Evolutionary conservation across 64 coral and sea anemone species (phyloP).

Genomic region (Acropora yongei): DNA sequence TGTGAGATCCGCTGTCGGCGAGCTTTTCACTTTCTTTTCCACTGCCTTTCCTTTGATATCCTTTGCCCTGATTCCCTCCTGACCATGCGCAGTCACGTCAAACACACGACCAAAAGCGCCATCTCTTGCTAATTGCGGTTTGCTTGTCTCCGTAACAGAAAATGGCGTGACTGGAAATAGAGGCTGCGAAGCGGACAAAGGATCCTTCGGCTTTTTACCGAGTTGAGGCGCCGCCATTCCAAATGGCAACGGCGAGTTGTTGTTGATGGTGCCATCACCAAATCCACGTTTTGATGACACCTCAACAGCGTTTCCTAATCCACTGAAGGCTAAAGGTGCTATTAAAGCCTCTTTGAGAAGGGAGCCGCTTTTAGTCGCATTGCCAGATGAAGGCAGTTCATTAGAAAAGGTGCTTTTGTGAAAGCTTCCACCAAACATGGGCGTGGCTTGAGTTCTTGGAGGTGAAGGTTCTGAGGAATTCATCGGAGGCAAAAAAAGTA

Average conservation of each 20-base stretch:
- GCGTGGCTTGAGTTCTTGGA: neutral
- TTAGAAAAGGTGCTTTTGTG: neutral
- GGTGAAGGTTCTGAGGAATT: neutral
- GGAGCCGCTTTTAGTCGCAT: neutral
- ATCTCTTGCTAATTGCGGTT: neutral
- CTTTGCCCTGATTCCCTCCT: neutral
- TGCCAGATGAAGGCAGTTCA: neutral
- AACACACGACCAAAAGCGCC: neutral
- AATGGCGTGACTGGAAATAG: neutral
- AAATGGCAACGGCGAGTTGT: neutral
- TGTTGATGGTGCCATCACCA: neutral
- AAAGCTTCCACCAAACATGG: neutral
- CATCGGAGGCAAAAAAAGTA: no score
- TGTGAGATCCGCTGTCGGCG: conserved; percentile 19
- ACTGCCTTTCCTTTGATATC: neutral
- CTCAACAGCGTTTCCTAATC: neutral
- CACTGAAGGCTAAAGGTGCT: neutral
- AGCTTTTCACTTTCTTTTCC: neutral
- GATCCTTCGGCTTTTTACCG: neutral
- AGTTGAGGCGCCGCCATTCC: neutral
- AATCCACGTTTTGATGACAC: neutral
- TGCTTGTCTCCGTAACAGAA: neutral
- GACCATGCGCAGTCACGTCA: neutral
- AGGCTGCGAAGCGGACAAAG: neutral
- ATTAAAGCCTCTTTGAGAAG: neutral